A percentile compares a stretch with the other conserved stretches of the same genome.
phyloP scores from a whole-genome alignment of 2,797 vertebrate genomes.

The Tangara arthus region DNA sequence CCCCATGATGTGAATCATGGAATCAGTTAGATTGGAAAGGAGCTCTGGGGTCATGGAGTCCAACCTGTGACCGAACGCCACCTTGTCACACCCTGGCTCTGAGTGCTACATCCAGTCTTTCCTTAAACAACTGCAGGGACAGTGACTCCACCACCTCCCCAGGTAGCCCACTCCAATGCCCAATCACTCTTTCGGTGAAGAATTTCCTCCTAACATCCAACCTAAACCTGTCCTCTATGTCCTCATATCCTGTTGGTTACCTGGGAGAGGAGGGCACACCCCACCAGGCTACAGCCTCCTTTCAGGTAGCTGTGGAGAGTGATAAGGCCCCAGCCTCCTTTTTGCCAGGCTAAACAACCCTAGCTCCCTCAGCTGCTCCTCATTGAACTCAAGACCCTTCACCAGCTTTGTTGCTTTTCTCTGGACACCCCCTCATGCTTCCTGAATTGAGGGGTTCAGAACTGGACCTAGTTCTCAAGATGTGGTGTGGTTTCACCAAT shows the following conservation, averaged over 20 bases:
- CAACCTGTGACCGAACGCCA: accelerated
- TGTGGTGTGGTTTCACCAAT: not conserved
- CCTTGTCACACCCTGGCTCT: not conserved
- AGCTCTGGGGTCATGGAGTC: not conserved
- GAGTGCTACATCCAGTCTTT: not conserved
- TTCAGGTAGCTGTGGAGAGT: not conserved
- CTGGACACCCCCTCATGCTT: not conserved
- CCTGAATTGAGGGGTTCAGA: not conserved
- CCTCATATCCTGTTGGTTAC: not conserved
- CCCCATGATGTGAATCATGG: not conserved
- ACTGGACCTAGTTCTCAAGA: not conserved
- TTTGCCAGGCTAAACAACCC: not conserved
- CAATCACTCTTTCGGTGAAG: not conserved
- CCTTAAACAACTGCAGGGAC: not conserved
- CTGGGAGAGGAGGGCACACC: not conserved
- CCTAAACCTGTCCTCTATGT: not conserved
- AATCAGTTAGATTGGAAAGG: not conserved
- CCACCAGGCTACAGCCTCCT: not conserved
- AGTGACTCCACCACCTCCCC: not conserved
- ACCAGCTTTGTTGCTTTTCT: not conserved
- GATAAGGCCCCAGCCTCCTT: not conserved
- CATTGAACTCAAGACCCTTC: not conserved
- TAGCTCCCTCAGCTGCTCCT: not conserved
- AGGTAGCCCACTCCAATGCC: not conserved
- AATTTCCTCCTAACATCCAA: not conserved